Evolutionary conservation across 2,888 invertebrate genomes (phyloP).

Genomic region (Tetropium fuscum): DNA sequence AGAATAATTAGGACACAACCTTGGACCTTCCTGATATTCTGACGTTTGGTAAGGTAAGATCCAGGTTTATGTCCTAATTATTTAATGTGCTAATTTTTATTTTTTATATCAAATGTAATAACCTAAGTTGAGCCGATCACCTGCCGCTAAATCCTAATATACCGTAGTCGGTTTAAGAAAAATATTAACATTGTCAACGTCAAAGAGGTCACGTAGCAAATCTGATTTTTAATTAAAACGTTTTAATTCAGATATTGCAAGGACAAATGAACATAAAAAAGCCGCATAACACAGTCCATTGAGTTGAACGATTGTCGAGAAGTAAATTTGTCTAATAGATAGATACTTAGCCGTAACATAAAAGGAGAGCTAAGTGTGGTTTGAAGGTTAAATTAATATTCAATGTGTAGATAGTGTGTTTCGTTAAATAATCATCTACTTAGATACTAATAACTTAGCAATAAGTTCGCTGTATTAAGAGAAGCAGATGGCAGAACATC

Average conservation of each 20-base stretch:
- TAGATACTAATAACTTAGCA: slow-evolving; percentile 7
- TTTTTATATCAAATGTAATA: no score
- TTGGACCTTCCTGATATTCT: no score
- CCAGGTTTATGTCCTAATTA: no score
- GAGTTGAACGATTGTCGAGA: slow-evolving; percentile 15
- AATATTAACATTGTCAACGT: neutral
- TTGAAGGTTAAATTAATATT: slow-evolving; percentile 23
- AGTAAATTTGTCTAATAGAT: slow-evolving; percentile 21
- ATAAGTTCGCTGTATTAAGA: slow-evolving; percentile 1
- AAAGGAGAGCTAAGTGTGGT: slow-evolving; percentile 13
- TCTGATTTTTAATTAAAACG: slow-evolving; percentile 1
- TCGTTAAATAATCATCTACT: neutral
- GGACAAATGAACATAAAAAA: slow-evolving; percentile 6
- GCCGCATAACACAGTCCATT: slow-evolving; percentile 7
- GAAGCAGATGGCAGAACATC: neutral
- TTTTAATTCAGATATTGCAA: slow-evolving; percentile 10
- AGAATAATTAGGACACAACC: no score
- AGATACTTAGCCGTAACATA: slow-evolving; percentile 15
- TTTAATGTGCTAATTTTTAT: no score
- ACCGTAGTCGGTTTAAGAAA: no score
- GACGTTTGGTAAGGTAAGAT: no score
- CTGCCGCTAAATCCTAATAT: no score
- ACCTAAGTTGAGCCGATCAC: no score
- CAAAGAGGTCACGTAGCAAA: neutral
- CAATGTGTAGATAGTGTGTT: slow-evolving; percentile 5